Base-by-base conservation (phyloP, 2,797 vertebrate species). In the Brachyrhaphis roseni region DNA sequence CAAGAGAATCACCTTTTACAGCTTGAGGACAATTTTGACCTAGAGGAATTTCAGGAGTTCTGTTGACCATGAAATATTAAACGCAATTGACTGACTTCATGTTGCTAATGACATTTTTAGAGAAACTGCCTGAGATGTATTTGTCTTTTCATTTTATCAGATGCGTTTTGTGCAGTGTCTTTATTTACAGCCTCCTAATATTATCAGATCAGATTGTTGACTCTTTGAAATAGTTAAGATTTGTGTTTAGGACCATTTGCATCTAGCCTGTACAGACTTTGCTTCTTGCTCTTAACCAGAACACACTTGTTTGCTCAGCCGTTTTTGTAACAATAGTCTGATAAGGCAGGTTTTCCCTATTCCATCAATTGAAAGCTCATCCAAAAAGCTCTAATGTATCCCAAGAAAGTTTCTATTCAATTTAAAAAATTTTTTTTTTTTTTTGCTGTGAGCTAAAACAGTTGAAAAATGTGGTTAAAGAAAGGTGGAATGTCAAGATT, bases 71-170 rank as follows among this genome's bases (percentile, higher is more conserved):
- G 55, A 28, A 57, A 28, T n/a, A 11, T 57, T 28, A 57, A 57
- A 28, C 0, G 0, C 28, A 57, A 15, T 57, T 57, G 55, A 12
- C n/a, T 57, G n/a, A 26, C 64, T 84, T 78, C 82, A 85, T 84
- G 85, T 81, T 77, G 82, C 87, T 76, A 84, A 71, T 73, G 68
- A 78, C 72, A 79, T 75, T 85, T 89, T 77, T 72, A 75, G 85
- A 45, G 74, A 80, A 68, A 31, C 11, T 10, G n/a, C 31, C 28
- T 34, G 46, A 31, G 2, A 51, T 20, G 23, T 51, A 23, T 28
- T 57, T 13, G 26, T 26, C 26, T 57, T 57, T 28, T 34, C 47
- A 51, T 51, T 31, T 36, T 18, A 36, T 73, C 76, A 5, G 68
- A 80, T 80, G n/a, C 34, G 53, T 72, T 88, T 84, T 83, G 81